phyloP scores from a whole-genome alignment of 2,113 vertebrate species.

The Proterorhinus semilunaris region DNA sequence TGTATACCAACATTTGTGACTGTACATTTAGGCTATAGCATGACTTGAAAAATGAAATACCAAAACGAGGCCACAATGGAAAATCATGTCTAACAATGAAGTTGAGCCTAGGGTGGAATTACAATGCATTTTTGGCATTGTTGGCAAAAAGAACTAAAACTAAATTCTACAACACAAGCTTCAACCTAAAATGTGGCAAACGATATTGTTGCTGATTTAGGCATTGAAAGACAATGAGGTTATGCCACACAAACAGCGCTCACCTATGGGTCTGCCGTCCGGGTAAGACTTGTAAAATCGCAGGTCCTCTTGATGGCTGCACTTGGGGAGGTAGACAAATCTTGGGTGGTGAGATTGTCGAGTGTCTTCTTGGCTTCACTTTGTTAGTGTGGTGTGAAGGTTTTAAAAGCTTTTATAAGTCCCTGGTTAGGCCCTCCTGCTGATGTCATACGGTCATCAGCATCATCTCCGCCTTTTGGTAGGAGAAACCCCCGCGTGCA shows the following conservation, averaged over 20 bases:
- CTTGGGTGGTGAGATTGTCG: constrained; percentile 6
- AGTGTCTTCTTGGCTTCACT: constrained; percentile 24
- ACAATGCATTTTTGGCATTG: too few species aligned
- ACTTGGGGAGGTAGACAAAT: constrained; percentile 8
- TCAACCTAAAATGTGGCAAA: too few species aligned
- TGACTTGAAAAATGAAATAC: too few species aligned
- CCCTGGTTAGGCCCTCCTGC: constrained; percentile 51
- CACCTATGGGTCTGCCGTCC: constrained; percentile 11
- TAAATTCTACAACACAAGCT: too few species aligned
- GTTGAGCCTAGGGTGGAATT: too few species aligned
- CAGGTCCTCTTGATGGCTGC: constrained; percentile 2
- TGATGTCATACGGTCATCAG: constrained; percentile 76
- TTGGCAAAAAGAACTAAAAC: too few species aligned
- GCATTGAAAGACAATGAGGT: not conserved
- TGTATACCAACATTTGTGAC: too few species aligned
- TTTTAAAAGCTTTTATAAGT: constrained; percentile 59
- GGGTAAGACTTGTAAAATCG: not conserved
- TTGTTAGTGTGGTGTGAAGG: constrained; percentile 18
- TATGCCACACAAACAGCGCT: not conserved
- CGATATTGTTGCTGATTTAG: too few species aligned
- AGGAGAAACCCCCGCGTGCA: constrained; percentile 57
- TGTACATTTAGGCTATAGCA: too few species aligned
- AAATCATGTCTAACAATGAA: too few species aligned
- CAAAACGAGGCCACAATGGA: too few species aligned
- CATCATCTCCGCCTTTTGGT: constrained; percentile 61